Evolutionary conservation across 1,140 invertebrate species (phyloP), one percentile per base, ranked within the genome.

Genomic region (Achatina immaculata): DNA sequence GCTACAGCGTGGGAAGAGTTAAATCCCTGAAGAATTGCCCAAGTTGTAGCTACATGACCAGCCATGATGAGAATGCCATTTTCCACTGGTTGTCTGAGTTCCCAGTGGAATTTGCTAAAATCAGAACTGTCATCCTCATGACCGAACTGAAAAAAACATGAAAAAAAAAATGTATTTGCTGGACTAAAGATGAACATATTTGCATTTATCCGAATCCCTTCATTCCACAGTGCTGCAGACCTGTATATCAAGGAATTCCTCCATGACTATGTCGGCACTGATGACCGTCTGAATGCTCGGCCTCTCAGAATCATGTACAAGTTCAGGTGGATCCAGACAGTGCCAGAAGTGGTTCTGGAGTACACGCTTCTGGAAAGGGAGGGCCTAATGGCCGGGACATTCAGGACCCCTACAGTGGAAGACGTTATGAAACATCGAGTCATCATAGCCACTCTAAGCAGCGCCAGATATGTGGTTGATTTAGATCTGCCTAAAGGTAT

Each of bases 271-370:
- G 94, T 95, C 24, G 82, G 90, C 62, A 43, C 34, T 14, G 94
- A 94, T 84, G 92, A 92, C 16, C 88, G 94, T 40, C 91, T 93
- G 81, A 93, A 94, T 73, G 94, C 95, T 1, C 93, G 93, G 45
- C 95, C 96, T 0, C 89, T 97, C 28, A 92, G 96, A 84, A 94
- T 97, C 68, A 96, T 96, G 89, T 97, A 96, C 88, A 94, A 94
- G 78, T 94, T 95, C 83, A 91, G 95, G 84, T 95, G 95, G 94
- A 94, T 95, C 0, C 93, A 94, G 31, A 95, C 95, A 43, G 95
- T 96, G 19, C 93, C 95, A 86, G 92, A 93, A 68, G 92, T 92
- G 58, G 95, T 96, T 21, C 93, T 93, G 45, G 90, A 95, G 91
- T 97, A 97, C 91, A 96, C 95, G 89, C 92, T 96, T 71, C 94